Conservation (phyloP, 2,888 invertebrate genomes). For the Lithophane ornitopus region DNA sequence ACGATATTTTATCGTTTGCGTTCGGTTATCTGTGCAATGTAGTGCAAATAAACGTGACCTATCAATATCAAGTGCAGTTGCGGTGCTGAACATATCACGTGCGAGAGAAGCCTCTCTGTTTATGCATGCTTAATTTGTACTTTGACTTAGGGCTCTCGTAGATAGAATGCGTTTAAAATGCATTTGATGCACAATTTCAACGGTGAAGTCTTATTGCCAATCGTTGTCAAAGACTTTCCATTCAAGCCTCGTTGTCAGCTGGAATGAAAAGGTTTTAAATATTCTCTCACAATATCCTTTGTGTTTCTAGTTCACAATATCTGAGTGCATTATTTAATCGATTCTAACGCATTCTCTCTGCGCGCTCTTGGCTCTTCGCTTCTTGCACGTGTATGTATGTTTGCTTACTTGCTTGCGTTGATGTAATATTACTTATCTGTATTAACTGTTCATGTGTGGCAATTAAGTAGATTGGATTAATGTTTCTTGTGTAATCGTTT, state of each 20-base stretch:
- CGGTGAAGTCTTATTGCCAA: background rate
- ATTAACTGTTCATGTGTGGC: slow-evolving; percentile 10
- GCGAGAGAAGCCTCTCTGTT: slow-evolving; percentile 41
- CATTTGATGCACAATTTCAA: background rate
- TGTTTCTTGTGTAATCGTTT: slow-evolving; percentile 36
- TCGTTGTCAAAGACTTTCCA: background rate
- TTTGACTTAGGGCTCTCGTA: slow-evolving; percentile 13
- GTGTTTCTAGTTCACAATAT: background rate
- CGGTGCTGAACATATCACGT: slow-evolving; percentile 52
- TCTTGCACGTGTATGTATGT: slow-evolving; percentile 32
- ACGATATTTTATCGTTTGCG: slow-evolving; percentile 27
- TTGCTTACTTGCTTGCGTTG: slow-evolving; percentile 29
- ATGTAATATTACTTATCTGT: slow-evolving; percentile 12
- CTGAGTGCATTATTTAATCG: background rate
- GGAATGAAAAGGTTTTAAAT: background rate
- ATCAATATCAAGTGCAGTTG: slow-evolving; percentile 46
- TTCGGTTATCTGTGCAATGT: slow-evolving; percentile 19
- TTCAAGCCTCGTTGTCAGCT: background rate
- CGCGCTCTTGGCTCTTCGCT: slow-evolving; percentile 18
- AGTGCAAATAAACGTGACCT: slow-evolving; percentile 39
- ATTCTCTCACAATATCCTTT: background rate
- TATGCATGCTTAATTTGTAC: slow-evolving; percentile 44
- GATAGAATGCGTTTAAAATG: slow-evolving; percentile 13
- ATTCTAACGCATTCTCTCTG: slow-evolving; percentile 19
- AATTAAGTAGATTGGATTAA: slow-evolving; percentile 18